Evolutionary conservation across 2,797 vertebrate species (phyloP).

Genomic region (Lophius americanus): DNA sequence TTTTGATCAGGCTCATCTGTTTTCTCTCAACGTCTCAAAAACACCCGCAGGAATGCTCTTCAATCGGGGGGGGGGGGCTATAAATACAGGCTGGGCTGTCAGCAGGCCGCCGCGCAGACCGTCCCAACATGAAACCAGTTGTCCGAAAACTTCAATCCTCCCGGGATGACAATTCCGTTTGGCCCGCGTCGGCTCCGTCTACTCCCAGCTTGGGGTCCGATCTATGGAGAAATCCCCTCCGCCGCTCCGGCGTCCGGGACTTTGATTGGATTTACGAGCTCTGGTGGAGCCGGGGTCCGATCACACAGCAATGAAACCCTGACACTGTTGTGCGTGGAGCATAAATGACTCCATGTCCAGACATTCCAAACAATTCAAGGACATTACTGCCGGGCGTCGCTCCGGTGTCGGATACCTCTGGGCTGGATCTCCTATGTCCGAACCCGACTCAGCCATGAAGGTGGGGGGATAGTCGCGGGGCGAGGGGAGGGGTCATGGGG

Average conservation of each 20-base stretch:
- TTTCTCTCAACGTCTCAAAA: constrained; percentile 9
- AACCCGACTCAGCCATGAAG: no score
- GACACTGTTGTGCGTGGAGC: constrained; percentile 56
- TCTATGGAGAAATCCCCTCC: constrained; percentile 12
- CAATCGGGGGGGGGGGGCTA: not conserved
- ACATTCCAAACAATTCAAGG: constrained; percentile 5
- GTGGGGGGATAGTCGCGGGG: no score
- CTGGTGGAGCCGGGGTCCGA: constrained; percentile 31
- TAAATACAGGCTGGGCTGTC: constrained; percentile 14
- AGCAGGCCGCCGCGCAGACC: not conserved
- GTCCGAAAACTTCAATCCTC: constrained; percentile 1
- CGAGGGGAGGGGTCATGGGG: no score
- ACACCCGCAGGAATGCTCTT: constrained; percentile 26
- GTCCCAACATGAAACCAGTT: constrained; percentile 3
- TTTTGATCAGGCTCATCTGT: constrained; percentile 11
- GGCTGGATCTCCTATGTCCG: constrained; percentile 3
- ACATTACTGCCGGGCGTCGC: not conserved
- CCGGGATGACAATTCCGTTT: constrained; percentile 4
- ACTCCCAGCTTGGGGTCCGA: not conserved
- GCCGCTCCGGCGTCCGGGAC: not conserved
- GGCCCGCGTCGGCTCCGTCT: constrained; percentile 10
- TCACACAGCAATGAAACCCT: constrained; percentile 28
- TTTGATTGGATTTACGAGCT: constrained; percentile 46
- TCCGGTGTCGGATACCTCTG: not conserved
- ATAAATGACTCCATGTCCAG: constrained; percentile 45